Percentiles rank a stretch among this genome's conserved stretches.
Evolutionary conservation across 1,140 invertebrate genomes (phyloP).

Genomic region (Antheraea mylitta): DNA sequence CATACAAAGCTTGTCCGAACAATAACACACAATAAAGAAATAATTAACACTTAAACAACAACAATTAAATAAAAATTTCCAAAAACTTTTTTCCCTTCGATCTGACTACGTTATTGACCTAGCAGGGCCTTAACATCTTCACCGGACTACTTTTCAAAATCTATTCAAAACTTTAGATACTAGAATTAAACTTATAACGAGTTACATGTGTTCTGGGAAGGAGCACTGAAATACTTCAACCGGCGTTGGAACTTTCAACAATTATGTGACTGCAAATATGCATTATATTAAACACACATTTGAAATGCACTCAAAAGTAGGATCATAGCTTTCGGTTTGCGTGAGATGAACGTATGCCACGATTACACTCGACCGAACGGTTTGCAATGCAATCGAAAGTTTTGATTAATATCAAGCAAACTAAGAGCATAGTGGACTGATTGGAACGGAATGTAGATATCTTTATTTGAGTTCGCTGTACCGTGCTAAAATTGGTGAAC

Average conservation of each 20-base stretch:
- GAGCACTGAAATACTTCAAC: slow-evolving; percentile 19
- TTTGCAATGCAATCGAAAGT: slow-evolving; percentile 72
- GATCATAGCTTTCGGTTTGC: slow-evolving; percentile 38
- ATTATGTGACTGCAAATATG: slow-evolving; percentile 62
- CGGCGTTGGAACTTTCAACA: slow-evolving; percentile 42
- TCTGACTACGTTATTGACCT: too few species aligned
- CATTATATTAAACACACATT: slow-evolving; percentile 64
- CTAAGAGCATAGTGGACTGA: slow-evolving; percentile 49
- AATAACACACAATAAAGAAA: too few species aligned
- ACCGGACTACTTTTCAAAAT: too few species aligned
- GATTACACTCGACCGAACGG: slow-evolving; percentile 57
- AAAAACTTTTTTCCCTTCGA: too few species aligned
- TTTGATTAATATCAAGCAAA: slow-evolving; percentile 78
- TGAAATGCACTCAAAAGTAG: slow-evolving; percentile 48
- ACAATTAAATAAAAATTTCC: too few species aligned
- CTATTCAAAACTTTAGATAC: too few species aligned
- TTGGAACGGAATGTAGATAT: slow-evolving; percentile 59
- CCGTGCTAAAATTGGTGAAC: slow-evolving; percentile 57
- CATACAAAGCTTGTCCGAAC: too few species aligned
- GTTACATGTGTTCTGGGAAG: slow-evolving; percentile 37
- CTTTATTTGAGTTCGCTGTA: slow-evolving; percentile 68
- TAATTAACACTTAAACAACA: too few species aligned
- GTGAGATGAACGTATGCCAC: slow-evolving; percentile 44
- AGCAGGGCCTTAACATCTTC: too few species aligned
- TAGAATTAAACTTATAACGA: slow-evolving; percentile 51